A percentile compares a stretch with the other conserved stretches of the same genome.
These are phyloP conservation scores for Drosophila lacteicornis DNA, from an alignment of 1,140 invertebrate species.

Conservation along the genomic window DNA sequence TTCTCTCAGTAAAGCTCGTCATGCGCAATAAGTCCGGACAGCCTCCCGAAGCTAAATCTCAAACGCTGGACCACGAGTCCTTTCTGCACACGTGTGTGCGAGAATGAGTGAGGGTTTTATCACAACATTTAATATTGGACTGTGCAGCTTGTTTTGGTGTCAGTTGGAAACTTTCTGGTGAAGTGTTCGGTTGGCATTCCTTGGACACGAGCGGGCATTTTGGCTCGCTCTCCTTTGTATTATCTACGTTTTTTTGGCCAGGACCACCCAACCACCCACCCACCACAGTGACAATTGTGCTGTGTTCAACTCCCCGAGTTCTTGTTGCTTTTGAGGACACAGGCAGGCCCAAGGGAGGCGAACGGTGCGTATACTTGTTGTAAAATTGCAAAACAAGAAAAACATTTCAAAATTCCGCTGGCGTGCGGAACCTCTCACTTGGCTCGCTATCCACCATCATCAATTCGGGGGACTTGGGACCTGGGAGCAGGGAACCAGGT, in stretches of 20 bases:
- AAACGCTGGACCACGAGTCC: conserved; percentile 32
- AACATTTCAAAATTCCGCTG: conserved; percentile 7
- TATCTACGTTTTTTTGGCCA: conserved; percentile 37
- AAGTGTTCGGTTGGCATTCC: conserved; percentile 65
- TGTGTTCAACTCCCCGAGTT: conserved; percentile 9
- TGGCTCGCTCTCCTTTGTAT: conserved; percentile 52
- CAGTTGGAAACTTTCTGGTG: conserved; percentile 74
- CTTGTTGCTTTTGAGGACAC: conserved; percentile 39
- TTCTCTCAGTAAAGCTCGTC: conserved; percentile 17
- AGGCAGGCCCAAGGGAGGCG: conserved; percentile 6
- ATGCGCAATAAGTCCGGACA: conserved; percentile 52
- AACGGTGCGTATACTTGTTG: conserved; percentile 48
- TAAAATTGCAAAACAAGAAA: conserved; percentile 5
- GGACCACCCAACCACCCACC: not conserved
- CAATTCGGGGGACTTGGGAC: conserved; percentile 4
- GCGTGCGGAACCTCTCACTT: not conserved
- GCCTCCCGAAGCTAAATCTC: conserved; percentile 39
- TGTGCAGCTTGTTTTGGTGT: conserved; percentile 52
- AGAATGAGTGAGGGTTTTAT: conserved; percentile 47
- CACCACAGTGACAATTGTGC: conserved; percentile 39
- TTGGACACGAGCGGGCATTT: conserved; percentile 34
- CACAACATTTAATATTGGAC: conserved; percentile 69
- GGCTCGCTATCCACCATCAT: conserved; percentile 8
- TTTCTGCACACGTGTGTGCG: conserved; percentile 23
- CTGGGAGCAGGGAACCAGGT: not conserved